A percentile compares a stretch with the other conserved stretches of the same genome.
Conservation (phyloP, 1,140 invertebrate genomes). For the Sinella curviseta region DNA sequence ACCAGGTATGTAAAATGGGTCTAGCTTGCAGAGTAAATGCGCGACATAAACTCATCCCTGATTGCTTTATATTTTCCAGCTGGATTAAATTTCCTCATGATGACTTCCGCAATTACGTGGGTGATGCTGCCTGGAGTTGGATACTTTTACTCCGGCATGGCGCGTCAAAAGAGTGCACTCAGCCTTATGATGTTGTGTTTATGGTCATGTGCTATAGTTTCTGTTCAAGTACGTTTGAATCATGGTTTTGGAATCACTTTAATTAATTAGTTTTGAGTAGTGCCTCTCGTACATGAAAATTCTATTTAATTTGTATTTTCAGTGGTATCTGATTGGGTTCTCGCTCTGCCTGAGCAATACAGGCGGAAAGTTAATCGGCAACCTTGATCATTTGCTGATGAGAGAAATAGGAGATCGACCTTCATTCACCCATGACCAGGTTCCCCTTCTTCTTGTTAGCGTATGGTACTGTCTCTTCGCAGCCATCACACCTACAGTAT, state of each 20-base stretch:
- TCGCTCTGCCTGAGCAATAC: conserved; percentile 43
- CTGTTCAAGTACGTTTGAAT: conserved; percentile 34
- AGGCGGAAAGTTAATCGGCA: conserved; percentile 43
- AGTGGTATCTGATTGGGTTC: conserved; percentile 47
- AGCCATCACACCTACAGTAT: conserved; percentile 44
- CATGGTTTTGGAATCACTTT: background rate
- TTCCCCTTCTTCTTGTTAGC: conserved; percentile 40
- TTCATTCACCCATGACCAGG: conserved; percentile 27
- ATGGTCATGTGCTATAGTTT: conserved; percentile 41
- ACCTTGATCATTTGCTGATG: conserved; percentile 38
- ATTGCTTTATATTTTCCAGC: background rate
- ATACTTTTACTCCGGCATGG: conserved; percentile 45
- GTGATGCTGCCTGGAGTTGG: conserved; percentile 43
- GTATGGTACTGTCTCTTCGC: conserved; percentile 48
- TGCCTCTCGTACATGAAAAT: background rate
- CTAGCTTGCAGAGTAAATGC: background rate
- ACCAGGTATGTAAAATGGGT: background rate
- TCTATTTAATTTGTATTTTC: background rate
- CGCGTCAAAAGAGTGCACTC: conserved; percentile 37
- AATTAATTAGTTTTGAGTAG: background rate
- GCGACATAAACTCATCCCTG: background rate
- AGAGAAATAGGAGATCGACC: conserved; percentile 36
- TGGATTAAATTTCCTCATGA: conserved; percentile 36
- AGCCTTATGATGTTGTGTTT: conserved; percentile 42
- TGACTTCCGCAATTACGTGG: conserved; percentile 43